Evolutionary conservation across 2,888 invertebrate genomes (phyloP).

Genomic region (Halictus quadricinctus): DNA sequence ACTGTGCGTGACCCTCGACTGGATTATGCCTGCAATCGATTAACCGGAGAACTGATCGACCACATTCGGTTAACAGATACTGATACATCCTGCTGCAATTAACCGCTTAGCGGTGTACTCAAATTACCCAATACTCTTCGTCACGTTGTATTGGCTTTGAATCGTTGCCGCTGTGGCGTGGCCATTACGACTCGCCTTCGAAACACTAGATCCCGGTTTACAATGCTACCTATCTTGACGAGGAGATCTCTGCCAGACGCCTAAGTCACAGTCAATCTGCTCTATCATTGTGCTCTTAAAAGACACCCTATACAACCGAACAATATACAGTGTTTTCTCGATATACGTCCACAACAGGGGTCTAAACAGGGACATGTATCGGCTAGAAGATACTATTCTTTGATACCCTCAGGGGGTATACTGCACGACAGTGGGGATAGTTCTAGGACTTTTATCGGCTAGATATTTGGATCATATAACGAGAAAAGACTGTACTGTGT

Average conservation of each 20-base stretch:
- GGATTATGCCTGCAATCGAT: constrained; percentile 71
- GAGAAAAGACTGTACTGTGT: too few species aligned
- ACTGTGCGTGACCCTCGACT: constrained; percentile 65
- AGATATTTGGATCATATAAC: too few species aligned
- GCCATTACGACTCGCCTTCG: constrained; percentile 39
- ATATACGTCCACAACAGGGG: too few species aligned
- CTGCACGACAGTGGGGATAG: too few species aligned
- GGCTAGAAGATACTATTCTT: too few species aligned
- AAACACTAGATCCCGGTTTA: constrained; percentile 15
- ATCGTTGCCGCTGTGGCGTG: constrained; percentile 33
- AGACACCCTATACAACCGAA: not conserved
- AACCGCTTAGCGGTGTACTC: constrained; percentile 69
- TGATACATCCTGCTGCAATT: constrained; percentile 68
- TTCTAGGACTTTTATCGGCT: too few species aligned
- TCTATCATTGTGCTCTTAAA: not conserved
- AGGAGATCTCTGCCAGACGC: too few species aligned
- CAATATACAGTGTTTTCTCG: too few species aligned
- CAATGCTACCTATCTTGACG: not conserved
- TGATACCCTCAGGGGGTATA: too few species aligned
- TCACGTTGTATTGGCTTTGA: constrained; percentile 65
- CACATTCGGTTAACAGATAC: constrained; percentile 70
- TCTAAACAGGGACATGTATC: too few species aligned
- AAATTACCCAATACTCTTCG: constrained; percentile 69
- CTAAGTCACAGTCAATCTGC: not conserved
- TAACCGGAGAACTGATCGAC: constrained; percentile 68